Evolutionary conservation across 2,113 vertebrate species (phyloP), one percentile per base, ranked within the genome.

Genomic region (Phoxinus phoxinus): DNA sequence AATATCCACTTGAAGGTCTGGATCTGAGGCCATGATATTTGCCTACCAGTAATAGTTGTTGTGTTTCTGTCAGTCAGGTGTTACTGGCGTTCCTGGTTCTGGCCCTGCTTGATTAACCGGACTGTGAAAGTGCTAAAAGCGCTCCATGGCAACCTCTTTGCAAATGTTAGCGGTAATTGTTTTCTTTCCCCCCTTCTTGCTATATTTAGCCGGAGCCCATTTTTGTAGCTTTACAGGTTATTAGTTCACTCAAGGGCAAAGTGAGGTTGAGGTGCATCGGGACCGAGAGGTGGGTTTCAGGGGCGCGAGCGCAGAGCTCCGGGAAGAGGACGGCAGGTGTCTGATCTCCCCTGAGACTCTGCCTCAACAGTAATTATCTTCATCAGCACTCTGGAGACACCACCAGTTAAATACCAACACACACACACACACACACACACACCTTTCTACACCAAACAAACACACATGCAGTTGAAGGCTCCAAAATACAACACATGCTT

Each of bases 281-380:
- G 27, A 59, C 25, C 21, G 23, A 17, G 19, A 51, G 84, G 32
- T 35, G 63, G 75, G 53, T 4, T 63, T 56, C 58, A 59, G 46
- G 83, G 59, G 85, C 32, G 51, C 51, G 58, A 86, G 67, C 86
- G 44, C 75, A 79, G 51, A 83, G 83, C 82, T 81, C 69, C 86
- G 74, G 59, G 78, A 90, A 88, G 84, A 35, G 75, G 82, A 65
- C 81, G 51, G 89, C 92, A 92, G 91, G 59, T 81, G 89, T 90
- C 86, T 67, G 86, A 82, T 32, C 80, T 90, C 93, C 87, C 86
- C n/a, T 3, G 92, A 92, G 92, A 91, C 86, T 11, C 84, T 89
- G 90, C 88, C 89, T 94, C 92, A 89, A 92, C 88, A 92, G 90
- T 92, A 94, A 94, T 95, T 94, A 95, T 93, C 92, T 92, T 90